A percentile compares a stretch with the other conserved stretches of the same genome.
These are phyloP conservation scores for Oscheius myriophilus DNA, from an alignment of 2,888 invertebrate genomes.

Conservation along the genomic window DNA sequence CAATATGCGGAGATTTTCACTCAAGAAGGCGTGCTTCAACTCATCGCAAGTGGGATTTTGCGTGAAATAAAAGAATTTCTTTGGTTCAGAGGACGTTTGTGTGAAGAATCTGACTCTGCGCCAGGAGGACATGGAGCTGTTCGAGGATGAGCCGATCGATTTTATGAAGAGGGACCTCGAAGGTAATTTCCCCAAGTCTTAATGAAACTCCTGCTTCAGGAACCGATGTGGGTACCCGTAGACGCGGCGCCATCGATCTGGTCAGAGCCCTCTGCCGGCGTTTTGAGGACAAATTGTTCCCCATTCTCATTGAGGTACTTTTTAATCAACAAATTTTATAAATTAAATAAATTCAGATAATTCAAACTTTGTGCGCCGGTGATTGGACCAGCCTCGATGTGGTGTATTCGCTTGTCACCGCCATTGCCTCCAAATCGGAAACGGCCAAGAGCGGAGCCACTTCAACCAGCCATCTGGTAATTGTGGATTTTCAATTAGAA, in stretches of 20 bases:
- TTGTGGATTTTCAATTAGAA: not conserved
- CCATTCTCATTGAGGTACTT: not conserved
- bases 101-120: conserved; percentile 97
- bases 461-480: conserved; percentile 56
- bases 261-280: conserved; percentile 88
- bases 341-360: conserved; percentile 23
- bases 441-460: conserved; percentile 78
- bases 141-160: conserved; percentile 98
- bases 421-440: conserved; percentile 87
- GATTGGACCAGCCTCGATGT: conserved; percentile 88
- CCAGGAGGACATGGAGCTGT: conserved; percentile 91
- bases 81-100: conserved; percentile 84
- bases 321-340: not conserved
- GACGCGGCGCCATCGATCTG: conserved; percentile 94
- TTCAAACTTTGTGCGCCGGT: conserved; percentile 28
- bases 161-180: conserved; percentile 95
- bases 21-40: conserved; percentile 60
- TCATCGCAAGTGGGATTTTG: conserved; percentile 36
- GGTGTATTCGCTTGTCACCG: conserved; percentile 93
- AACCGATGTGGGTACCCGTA: conserved; percentile 89
- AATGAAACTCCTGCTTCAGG: conserved; percentile 34
- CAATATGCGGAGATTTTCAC: conserved; percentile 78
- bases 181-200: conserved; percentile 74
- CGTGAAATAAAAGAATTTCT: conserved; percentile 76
- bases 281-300: conserved; percentile 78